Evolutionary conservation across 2,888 invertebrate genomes (phyloP), one percentile per base, ranked within the genome.

Genomic region (Caenorhabditis panamensis): DNA sequence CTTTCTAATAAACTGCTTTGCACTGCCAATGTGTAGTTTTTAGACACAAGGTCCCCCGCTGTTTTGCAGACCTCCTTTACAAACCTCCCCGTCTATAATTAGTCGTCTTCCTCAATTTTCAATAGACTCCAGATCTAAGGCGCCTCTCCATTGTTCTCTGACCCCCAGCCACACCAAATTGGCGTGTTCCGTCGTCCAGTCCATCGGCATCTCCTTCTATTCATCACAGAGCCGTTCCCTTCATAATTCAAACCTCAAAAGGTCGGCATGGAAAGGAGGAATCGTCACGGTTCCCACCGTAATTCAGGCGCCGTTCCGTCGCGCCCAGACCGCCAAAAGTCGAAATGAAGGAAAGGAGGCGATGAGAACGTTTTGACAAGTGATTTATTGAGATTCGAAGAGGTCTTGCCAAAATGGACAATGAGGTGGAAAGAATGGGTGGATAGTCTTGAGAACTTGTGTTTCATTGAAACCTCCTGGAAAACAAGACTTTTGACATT

Each of bases 231-330:
- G 58, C 59, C 68, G 47, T 22, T 47, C 59, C 47, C 37, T 16
- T 49, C 51, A 62, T 71, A 61, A 61, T 61, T 71, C 69, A 71
- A 59, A 69, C 59, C 59, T 31, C 31, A 31, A 31, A 41, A 41
- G 41, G 41, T 41, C 41, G 41, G 16, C 4, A 6, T 16, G 8
- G 41, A 3, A 16, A 11, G 41, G 13, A 2, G 9, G 13, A 11
- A 3, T 49, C 49, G 18, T 49, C 44, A 16, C 44, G 53, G 41
- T 44, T 73, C 73, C 73, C 73, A 73, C 73, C 64, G 73, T 73
- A 73, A 73, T 73, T 73, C 73, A 73, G 73, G 73, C 73, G 73
- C 73, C 73, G 73, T 73, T 73, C 73, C 58, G 73, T 64, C 73
- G 73, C 49, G 61, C 41, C 22, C 41, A 11, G 37, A 56, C 56